A percentile compares a stretch with the other conserved stretches of the same genome.
These are phyloP conservation scores for Agraylea sexmaculata DNA, from an alignment of 1,140 invertebrate genomes.

Conservation along the genomic window DNA sequence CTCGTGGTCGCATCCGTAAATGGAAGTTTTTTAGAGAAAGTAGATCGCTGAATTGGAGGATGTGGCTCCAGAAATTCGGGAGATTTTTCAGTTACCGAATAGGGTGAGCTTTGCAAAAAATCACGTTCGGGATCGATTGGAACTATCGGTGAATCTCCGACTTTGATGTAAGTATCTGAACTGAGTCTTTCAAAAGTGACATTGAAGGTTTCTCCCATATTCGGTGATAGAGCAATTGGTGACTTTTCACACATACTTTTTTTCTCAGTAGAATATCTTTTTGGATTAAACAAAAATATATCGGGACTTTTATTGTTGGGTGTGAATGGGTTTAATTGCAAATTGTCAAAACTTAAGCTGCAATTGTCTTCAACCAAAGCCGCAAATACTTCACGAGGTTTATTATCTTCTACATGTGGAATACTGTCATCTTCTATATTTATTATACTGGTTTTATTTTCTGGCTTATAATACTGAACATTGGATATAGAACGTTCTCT, in stretches of 20 bases:
- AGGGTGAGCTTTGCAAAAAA: slow-evolving; percentile 18
- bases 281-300: slow-evolving; percentile 32
- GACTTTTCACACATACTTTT: slow-evolving; percentile 28
- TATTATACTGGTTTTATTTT: background rate
- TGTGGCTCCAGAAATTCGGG: background rate
- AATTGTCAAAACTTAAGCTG: slow-evolving; percentile 25
- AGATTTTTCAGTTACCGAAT: slow-evolving; percentile 15
- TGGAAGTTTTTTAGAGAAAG: slow-evolving; percentile 6
- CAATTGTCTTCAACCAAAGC: slow-evolving; percentile 23
- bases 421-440: too few relatives aligned
- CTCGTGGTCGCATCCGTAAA: slow-evolving; percentile 12
- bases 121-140: slow-evolving; percentile 17
- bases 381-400: background rate
- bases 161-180: slow-evolving; percentile 38
- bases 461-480: background rate
- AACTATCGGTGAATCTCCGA: slow-evolving; percentile 31
- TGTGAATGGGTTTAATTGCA: slow-evolving; percentile 33
- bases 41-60: background rate
- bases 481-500: slow-evolving; percentile 7
- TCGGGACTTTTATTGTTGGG: slow-evolving; percentile 36
- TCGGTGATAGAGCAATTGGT: slow-evolving; percentile 19
- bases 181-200: slow-evolving; percentile 21
- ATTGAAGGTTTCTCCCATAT: slow-evolving; percentile 9
- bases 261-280: slow-evolving; percentile 37
- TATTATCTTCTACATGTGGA: background rate